phyloP scores from a whole-genome alignment of 2,888 invertebrate species.

The Hoplodrina ambigua region DNA sequence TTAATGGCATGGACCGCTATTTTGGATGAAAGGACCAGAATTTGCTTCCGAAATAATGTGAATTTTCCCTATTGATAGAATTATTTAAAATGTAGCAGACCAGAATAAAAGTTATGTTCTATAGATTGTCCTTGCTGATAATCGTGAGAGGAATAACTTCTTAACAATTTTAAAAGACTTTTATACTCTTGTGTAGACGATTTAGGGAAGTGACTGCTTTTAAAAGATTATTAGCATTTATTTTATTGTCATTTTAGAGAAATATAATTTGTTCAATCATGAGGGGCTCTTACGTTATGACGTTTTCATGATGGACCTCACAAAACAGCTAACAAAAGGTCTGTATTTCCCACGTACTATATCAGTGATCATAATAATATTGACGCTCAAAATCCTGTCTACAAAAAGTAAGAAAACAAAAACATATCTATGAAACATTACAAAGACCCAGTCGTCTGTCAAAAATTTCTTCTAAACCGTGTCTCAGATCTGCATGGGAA shows the following conservation, averaged over 20 bases:
- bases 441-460: conserved; percentile 46
- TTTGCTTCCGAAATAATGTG: conserved; percentile 8
- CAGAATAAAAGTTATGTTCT: not conserved
- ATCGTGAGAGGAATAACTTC: not conserved
- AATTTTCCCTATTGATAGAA: conserved; percentile 27
- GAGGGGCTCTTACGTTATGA: too few relatives aligned
- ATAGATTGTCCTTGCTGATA: not conserved
- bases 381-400: conserved; percentile 15
- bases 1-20: not conserved
- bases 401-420: conserved; percentile 32
- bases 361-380: not conserved
- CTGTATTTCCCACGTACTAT: not conserved
- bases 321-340: conserved; percentile 5
- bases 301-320: not conserved
- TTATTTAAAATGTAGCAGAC: conserved; percentile 16
- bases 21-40: conserved; percentile 4
- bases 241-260: not conserved
- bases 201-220: too few relatives aligned
- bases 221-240: too few relatives aligned
- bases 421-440: conserved; percentile 26
- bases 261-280: too few relatives aligned
- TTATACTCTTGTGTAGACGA: not conserved
- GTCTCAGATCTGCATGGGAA: conserved; percentile 51
- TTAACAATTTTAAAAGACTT: not conserved
- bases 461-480: conserved; percentile 41